phyloP scores from a whole-genome alignment of 1,140 invertebrate genomes.

The Hycleus phaleratus region DNA sequence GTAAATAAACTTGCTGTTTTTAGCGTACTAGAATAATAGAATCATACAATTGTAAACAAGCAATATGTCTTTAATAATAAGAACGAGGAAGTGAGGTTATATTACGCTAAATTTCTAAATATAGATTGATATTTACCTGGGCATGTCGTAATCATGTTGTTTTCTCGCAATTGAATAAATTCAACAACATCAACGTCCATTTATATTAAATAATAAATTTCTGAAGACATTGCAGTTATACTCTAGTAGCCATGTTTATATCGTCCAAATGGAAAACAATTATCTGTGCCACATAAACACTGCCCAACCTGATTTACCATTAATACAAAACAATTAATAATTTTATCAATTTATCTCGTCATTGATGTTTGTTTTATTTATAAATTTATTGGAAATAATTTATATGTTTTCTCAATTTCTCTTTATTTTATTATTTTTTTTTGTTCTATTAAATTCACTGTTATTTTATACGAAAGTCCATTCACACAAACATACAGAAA shows the following conservation, averaged over 20 bases:
- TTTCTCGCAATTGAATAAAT: slow-evolving; percentile 12
- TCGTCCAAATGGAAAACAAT: slow-evolving; percentile 30
- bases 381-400: no score
- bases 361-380: no score
- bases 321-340: no score
- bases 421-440: no score
- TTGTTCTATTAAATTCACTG: no score
- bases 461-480: no score
- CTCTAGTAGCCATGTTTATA: slow-evolving; percentile 36
- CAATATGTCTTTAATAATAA: not conserved
- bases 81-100: slow-evolving; percentile 12
- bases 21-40: no score
- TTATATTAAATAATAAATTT: slow-evolving; percentile 2
- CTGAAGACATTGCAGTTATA: not conserved
- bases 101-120: no score
- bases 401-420: no score
- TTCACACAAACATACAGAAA: slow-evolving; percentile 2
- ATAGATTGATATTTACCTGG: slow-evolving; percentile 25
- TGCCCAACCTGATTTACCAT: not conserved
- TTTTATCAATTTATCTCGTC: no score
- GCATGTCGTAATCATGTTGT: slow-evolving; percentile 26
- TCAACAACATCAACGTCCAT: slow-evolving; percentile 19
- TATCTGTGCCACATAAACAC: slow-evolving; percentile 31
- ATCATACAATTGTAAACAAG: slow-evolving; percentile 2
- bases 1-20: no score